These are phyloP conservation scores for Porites rus DNA, from an alignment of 92 coral and sea anemone species.

Conservation along the genomic window DNA sequence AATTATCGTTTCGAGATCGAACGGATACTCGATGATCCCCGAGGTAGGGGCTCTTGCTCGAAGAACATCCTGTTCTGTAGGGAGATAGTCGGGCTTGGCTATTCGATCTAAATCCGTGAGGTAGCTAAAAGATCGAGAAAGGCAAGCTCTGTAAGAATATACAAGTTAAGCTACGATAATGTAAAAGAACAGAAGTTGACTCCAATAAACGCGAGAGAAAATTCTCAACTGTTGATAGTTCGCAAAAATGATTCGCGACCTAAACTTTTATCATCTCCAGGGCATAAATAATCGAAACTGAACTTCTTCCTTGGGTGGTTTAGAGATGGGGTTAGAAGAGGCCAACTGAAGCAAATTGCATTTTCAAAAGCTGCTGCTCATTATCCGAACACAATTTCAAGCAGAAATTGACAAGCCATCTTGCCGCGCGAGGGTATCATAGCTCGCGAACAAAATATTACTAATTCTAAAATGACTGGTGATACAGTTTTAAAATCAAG, in stretches of 20 bases:
- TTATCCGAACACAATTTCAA: conserved; percentile 13
- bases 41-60: conserved; percentile 99
- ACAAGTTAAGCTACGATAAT: conserved; percentile 3
- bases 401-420: conserved; percentile 49
- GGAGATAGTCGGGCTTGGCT: conserved; percentile 92
- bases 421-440: conserved; percentile 30
- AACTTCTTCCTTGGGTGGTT: neutral
- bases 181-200: conserved; percentile 31
- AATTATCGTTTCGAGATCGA: conserved; percentile 98
- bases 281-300: neutral
- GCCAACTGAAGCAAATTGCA: conserved; percentile 24
- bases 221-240: neutral
- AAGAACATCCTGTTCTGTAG: conserved; percentile 97
- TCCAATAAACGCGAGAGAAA: conserved; percentile 1
- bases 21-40: conserved; percentile 98
- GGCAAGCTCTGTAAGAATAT: conserved; percentile 16
- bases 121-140: conserved; percentile 69
- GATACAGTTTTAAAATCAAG: conserved; percentile 24
- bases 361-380: conserved; percentile 26
- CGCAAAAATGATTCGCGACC: neutral
- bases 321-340: neutral
- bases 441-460: neutral
- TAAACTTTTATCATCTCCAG: neutral
- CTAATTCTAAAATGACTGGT: conserved; percentile 7
- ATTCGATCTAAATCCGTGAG: conserved; percentile 95